These are phyloP conservation scores for Glaucidium brasilianum DNA, from an alignment of 2,113 vertebrate species.

Conservation along the genomic window DNA sequence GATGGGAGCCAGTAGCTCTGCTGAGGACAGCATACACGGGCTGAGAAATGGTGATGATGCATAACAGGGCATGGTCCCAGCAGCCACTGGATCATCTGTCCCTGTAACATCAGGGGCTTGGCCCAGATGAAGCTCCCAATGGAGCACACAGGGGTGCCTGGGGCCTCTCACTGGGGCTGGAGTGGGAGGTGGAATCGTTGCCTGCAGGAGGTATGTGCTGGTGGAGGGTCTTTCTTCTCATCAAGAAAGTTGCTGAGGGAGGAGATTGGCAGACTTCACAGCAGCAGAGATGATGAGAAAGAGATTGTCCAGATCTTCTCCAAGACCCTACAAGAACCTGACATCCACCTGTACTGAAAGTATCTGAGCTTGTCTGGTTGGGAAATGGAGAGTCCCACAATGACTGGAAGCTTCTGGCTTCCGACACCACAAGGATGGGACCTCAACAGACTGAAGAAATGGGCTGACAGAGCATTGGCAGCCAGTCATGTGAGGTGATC, in stretches of 20 bases:
- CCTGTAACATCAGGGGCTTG: neutral
- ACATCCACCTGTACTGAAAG: neutral
- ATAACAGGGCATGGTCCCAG: neutral
- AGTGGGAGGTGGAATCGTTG: neutral
- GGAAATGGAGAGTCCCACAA: neutral
- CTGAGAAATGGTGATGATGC: neutral
- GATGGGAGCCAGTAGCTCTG: neutral
- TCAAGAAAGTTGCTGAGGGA: neutral
- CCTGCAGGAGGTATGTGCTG: neutral
- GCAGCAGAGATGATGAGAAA: neutral
- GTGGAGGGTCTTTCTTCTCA: fast-evolving
- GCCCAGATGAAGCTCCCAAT: neutral
- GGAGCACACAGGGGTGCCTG: neutral
- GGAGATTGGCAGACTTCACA: neutral
- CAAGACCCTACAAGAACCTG: neutral
- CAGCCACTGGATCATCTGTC: neutral
- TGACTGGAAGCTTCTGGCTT: neutral
- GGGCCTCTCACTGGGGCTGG: fast-evolving
- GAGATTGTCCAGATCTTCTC: neutral
- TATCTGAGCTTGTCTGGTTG: neutral
- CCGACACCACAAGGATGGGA: neutral
- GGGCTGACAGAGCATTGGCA: neutral
- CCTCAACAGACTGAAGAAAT: neutral
- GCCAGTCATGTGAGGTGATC: neutral
- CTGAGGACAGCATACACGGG: fast-evolving